Base-by-base conservation (phyloP, 2,888 invertebrate species). In the Drosophila nigricruria region DNA sequence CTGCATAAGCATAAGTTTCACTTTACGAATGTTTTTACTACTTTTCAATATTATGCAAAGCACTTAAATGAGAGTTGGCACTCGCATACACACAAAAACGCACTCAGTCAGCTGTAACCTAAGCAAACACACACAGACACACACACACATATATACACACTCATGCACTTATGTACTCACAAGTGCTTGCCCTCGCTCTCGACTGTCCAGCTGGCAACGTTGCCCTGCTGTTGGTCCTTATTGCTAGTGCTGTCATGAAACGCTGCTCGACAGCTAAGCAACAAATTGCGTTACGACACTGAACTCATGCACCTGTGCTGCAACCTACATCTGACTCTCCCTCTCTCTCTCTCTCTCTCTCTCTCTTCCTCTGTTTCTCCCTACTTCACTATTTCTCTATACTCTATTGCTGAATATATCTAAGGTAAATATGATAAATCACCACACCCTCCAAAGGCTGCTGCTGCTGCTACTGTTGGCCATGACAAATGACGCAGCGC, bases 381-480 rank as follows among this genome's bases (percentile, higher is more conserved):
- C 36, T 45, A 1, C 50, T 25, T 45, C 30, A 45, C 38, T 56
- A 50, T 62, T 32, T 53, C 73, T 47, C 30, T 47, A 27, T 52
- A 59, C 36, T 34, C 10, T 42, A 68, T 52, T 45, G 52, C 45
- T 57, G 66, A 70, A 61, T 62, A 64, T 63, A 73, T 67, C 84
- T 70, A 67, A 54, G 70, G 59, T 88, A 86, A 86, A 86, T 86
- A 89, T 86, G 85, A 86, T 89, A 86, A 89, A 86, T 86, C 90
- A 85, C 73, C 90, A 73, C 65, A 58, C 67, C 67, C 79, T 67
- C 64, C 49, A 43, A 10, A 25, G 10, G 34, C 50, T 23, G 34
- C 18, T n/a, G 47, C 30, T 27, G 49, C 42, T 67, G 62, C 58
- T 81, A 72, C 73, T 66, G 65, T 66, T 75, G 73, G 71, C 69